Percentiles rank a stretch among this genome's conserved stretches.
Evolutionary conservation across 1,140 invertebrate species (phyloP).

Genomic region (Gryllus bimaculatus): DNA sequence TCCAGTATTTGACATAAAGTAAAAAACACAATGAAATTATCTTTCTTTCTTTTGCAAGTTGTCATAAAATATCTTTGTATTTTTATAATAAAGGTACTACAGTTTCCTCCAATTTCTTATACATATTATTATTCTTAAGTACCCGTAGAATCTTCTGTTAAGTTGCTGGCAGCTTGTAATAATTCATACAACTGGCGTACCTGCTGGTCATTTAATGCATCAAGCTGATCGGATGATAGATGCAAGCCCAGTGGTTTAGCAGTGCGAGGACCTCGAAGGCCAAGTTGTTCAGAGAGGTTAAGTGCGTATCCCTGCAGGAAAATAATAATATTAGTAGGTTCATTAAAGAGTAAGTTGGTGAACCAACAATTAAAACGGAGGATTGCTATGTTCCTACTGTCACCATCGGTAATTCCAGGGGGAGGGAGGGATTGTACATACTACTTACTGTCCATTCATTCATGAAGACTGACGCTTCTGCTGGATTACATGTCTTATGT

Average conservation of each 20-base stretch:
- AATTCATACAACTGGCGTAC: constrained; percentile 73
- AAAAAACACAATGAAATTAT: too few species aligned
- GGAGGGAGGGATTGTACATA: too few species aligned
- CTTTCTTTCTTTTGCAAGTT: too few species aligned
- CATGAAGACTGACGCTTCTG: constrained; percentile 67
- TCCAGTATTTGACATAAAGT: too few species aligned
- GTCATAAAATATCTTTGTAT: too few species aligned
- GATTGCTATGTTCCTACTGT: not conserved
- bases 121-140: too few species aligned
- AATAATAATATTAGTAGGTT: constrained; percentile 20
- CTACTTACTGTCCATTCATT: constrained; percentile 78
- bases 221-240: constrained; percentile 50
- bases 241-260: constrained; percentile 46
- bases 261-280: constrained; percentile 45
- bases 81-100: too few species aligned
- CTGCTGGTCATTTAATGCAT: constrained; percentile 70
- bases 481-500: constrained; percentile 65
- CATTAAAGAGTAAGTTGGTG: constrained; percentile 12
- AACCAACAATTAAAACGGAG: constrained; percentile 7
- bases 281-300: constrained; percentile 59
- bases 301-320: constrained; percentile 61
- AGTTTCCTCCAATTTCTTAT: too few species aligned
- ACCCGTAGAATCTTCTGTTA: not conserved
- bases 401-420: too few species aligned
- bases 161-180: constrained; percentile 50